Evolutionary conservation across 2,113 vertebrate genomes (phyloP), one percentile per base, ranked within the genome.

Genomic region (Alligator sinensis): DNA sequence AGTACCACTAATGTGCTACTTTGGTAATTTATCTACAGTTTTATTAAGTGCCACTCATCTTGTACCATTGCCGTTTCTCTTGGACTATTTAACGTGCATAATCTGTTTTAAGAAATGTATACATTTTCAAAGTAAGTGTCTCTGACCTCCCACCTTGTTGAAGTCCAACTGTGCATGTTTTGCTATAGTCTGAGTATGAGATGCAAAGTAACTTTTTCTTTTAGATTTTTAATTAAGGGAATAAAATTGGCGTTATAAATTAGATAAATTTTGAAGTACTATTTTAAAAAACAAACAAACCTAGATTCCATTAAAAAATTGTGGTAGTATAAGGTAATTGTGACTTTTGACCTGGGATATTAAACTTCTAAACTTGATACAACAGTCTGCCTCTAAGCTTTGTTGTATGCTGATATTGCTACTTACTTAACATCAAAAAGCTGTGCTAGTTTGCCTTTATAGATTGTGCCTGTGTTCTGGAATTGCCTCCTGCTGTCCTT

Each of bases 381-480:
- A 98, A 93, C 87, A 92, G 95, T 95, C 95, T 98, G 95, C 89
- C 91, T 95, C 78, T 94, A 89, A 94, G 97, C 96, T 98, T 98
- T 98, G 97, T 97, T 96, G 97, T 97, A 91, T 96, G 89, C 96
- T 97, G 96, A 96, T 97, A 97, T 97, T 98, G 94, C 97, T 97
- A 93, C 95, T 97, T 98, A 96, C 89, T 97, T 97, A 96, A 98
- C 97, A 97, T 98, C 97, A 97, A 98, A 98, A 98, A 98, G 97
- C 97, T 92, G 91, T 95, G 87, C 94, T 97, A 92, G 95, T 97
- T 97, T 96, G 95, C 95, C 94, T 98, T 98, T 98, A 97, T 97
- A 97, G 97, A 98, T 98, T 95, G 93, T 0, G 97, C 95, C 96
- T 98, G 96, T 96, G 94, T 97, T 97, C 96, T 98, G 96, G 97